phyloP scores from a whole-genome alignment of 2,888 invertebrate genomes.

The Diplazon laetatorius region DNA sequence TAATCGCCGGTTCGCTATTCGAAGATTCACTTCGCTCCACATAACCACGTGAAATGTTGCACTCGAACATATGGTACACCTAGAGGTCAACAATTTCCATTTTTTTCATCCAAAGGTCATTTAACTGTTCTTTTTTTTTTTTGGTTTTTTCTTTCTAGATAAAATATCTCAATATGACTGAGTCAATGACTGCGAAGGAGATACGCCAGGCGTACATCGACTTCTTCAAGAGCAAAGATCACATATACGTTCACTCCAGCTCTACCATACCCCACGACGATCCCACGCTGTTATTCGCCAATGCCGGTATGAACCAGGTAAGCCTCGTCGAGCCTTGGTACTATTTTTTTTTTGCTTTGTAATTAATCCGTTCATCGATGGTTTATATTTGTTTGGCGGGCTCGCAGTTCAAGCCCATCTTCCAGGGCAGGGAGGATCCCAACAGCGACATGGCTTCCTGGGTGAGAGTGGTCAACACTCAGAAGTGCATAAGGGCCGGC shows the following conservation, averaged over 20 bases:
- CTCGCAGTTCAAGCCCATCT: slow-evolving; percentile 96
- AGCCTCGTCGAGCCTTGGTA: background rate
- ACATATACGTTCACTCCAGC: slow-evolving; percentile 98
- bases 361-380: background rate
- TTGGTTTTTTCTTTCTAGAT: slow-evolving; percentile 7
- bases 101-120: no score
- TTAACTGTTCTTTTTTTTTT: background rate
- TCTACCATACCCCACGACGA: slow-evolving; percentile 99
- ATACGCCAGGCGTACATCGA: slow-evolving; percentile 94
- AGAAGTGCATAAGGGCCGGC: slow-evolving; percentile 99
- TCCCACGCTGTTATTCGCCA: slow-evolving; percentile 97
- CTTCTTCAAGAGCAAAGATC: slow-evolving; percentile 94
- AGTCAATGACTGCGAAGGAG: slow-evolving; percentile 88
- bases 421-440: slow-evolving; percentile 97
- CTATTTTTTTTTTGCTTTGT: background rate
- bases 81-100: background rate
- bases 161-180: slow-evolving; percentile 83
- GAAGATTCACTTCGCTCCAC: background rate
- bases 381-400: slow-evolving; percentile 24
- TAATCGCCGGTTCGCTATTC: background rate
- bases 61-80: slow-evolving; percentile 44
- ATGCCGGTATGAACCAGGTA: slow-evolving; percentile 99
- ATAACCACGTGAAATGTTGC: background rate
- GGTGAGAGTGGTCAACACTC: slow-evolving; percentile 95
- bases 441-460: slow-evolving; percentile 97